These are phyloP conservation scores for Arvicola amphibius DNA, from an alignment of 2,797 vertebrate species.

Conservation along the genomic window DNA sequence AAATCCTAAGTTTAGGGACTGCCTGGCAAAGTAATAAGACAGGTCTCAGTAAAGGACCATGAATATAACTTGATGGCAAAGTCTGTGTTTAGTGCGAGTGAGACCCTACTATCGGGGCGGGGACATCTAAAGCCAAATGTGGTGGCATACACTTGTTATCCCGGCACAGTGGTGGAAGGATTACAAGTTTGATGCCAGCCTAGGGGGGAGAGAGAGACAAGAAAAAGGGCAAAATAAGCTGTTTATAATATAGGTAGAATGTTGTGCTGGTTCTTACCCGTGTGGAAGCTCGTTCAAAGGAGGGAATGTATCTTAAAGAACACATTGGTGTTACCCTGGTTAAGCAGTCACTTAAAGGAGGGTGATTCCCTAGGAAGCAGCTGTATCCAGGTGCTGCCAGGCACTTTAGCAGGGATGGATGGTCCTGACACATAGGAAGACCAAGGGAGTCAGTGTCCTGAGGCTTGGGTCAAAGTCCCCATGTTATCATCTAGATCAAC, in stretches of 20 bases:
- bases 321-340: not conserved
- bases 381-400: not conserved
- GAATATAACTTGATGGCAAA: not conserved
- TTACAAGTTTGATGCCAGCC: not conserved
- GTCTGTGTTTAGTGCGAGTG: not conserved
- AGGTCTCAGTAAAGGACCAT: not conserved
- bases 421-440: not conserved
- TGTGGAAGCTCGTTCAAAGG: not conserved
- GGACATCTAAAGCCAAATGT: not conserved
- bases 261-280: not conserved
- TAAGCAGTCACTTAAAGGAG: slow-evolving; percentile 7
- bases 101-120: not conserved
- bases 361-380: not conserved
- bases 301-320: slow-evolving; percentile 35
- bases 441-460: slow-evolving; percentile 10
- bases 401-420: not conserved
- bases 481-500: slow-evolving; percentile 8
- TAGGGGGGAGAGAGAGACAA: not conserved
- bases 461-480: slow-evolving; percentile 4
- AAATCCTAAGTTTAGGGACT: not conserved
- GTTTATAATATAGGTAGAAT: not conserved
- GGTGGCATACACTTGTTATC: not conserved
- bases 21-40: not conserved
- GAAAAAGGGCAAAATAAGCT: not conserved
- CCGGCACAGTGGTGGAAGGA: not conserved